Percentiles rank a stretch among this genome's conserved stretches.
phyloP scores from a whole-genome alignment of 2,888 invertebrate genomes.

The Phytoseiulus persimilis region DNA sequence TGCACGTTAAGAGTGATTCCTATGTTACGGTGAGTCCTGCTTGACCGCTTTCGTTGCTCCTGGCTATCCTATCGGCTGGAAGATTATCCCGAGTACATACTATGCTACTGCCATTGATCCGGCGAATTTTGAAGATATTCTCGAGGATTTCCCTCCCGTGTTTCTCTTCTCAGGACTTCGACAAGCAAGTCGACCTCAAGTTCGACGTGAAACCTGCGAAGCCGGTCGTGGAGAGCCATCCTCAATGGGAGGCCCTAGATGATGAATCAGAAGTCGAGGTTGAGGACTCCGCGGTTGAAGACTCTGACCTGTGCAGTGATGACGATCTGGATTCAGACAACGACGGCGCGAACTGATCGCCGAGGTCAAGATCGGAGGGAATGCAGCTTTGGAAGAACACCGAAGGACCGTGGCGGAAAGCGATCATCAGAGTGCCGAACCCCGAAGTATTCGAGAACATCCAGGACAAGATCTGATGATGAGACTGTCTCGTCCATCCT shows the following conservation, averaged over 20 bases:
- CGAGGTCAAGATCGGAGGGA: not conserved
- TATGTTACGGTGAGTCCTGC: slow-evolving; percentile 80
- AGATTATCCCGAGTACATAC: too few species aligned
- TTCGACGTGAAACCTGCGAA: slow-evolving; percentile 38
- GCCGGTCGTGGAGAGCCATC: slow-evolving; percentile 59
- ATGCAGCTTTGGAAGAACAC: too few species aligned
- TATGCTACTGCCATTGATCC: too few species aligned
- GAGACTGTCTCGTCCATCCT: too few species aligned
- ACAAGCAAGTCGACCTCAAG: slow-evolving; percentile 36
- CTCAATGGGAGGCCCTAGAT: slow-evolving; percentile 95
- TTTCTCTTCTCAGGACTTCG: slow-evolving; percentile 31
- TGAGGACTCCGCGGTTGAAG: slow-evolving; percentile 56
- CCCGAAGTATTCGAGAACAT: too few species aligned
- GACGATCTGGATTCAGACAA: slow-evolving; percentile 53
- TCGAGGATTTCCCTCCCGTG: slow-evolving; percentile 11
- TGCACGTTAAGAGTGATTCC: slow-evolving; percentile 88
- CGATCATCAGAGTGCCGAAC: too few species aligned
- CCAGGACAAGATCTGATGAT: too few species aligned
- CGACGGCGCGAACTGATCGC: not conserved
- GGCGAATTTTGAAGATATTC: too few species aligned
- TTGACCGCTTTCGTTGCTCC: slow-evolving; percentile 52
- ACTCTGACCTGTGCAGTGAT: slow-evolving; percentile 62
- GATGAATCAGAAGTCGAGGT: slow-evolving; percentile 71
- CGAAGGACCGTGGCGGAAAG: too few species aligned
- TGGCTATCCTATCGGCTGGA: too few species aligned